Conservation (phyloP, 2,113 vertebrate species). For the Poeciliopsis prolifica region DNA sequence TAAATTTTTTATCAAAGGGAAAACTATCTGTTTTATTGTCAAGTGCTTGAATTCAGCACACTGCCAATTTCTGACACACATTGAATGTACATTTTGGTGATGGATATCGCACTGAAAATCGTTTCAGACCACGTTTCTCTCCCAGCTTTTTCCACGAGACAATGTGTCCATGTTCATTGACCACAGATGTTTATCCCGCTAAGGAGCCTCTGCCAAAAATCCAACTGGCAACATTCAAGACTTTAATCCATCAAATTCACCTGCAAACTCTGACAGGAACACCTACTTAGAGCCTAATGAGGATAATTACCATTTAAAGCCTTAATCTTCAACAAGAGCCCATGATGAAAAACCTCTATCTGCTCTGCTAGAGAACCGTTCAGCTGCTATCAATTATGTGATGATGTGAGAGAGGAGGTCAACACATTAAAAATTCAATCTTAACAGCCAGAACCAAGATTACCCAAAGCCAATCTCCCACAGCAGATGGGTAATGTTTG, state of each 20-base stretch:
- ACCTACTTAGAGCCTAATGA: constrained; percentile 19
- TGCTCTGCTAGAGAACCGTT: background rate
- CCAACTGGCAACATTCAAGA: background rate
- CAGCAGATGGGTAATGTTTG: constrained; percentile 32
- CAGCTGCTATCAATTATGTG: constrained; percentile 16
- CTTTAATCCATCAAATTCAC: constrained; percentile 6
- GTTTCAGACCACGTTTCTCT: too few relatives aligned
- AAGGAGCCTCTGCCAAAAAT: background rate
- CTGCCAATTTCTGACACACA: too few relatives aligned
- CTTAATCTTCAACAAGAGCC: constrained; percentile 25
- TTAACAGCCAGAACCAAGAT: constrained; percentile 31
- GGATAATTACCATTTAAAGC: constrained; percentile 13
- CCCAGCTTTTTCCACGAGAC: background rate
- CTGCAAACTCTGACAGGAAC: constrained; percentile 1
- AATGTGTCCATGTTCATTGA: background rate
- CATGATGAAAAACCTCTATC: constrained; percentile 23
- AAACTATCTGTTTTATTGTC: too few relatives aligned
- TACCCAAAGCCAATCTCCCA: constrained; percentile 30
- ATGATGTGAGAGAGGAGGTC: constrained; percentile 20
- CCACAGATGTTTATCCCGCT: background rate
- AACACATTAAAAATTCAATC: constrained; percentile 40
- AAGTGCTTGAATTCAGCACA: too few relatives aligned
- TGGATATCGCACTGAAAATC: too few relatives aligned
- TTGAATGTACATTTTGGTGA: too few relatives aligned
- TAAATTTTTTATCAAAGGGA: too few relatives aligned